Base-by-base conservation (phyloP, 2,113 vertebrate genomes). In the Spilogale gracilis region DNA sequence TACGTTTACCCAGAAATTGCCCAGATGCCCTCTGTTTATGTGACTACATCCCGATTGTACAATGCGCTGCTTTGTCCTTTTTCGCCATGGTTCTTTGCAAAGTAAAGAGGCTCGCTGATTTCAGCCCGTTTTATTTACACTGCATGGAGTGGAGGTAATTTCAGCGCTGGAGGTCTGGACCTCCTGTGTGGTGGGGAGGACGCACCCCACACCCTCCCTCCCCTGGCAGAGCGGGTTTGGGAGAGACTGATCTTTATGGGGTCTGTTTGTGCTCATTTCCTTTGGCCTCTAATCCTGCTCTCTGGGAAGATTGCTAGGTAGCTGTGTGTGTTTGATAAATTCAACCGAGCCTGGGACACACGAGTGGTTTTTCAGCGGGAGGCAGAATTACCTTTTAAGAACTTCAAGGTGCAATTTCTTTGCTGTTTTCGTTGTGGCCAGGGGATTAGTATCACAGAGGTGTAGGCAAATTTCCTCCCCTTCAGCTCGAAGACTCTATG, bases 321-420 rank as follows among this genome's bases (percentile, higher is more conserved):
- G 88, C 93, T 73, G 93, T 91, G 86, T 67, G 85, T 18, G 9
- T 95, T 84, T 86, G 95, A 97, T 89, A 93, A 93, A 48, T 82
- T 81, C 82, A 52, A 71, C 54, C 48, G 56, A 4, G 27, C 84
- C 63, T 17, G n/a, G 73, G 82, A 91, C 90, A 45, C 13, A 10
- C 4, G 14, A 97, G 94, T 83, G 94, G 54, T 20, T 96, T 97
- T 85, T 48, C 91, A 93, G 93, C 12, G 2, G 94, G 86, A 52
- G 85, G 56, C 61, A 9, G n/a, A 89, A 73, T 52, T 73, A 74
- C 82, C 82, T 96, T 95, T 97, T 84, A 85, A 93, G 91, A 91
- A 89, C 67, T 63, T 85, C 25, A 54, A 56, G 52, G 25, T 20
- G 17, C 63, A 60, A 23, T 89, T 81, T 95, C 71, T 94, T 87